phyloP scores from a whole-genome alignment of 2,888 invertebrate genomes.

The Idaea aversata region DNA sequence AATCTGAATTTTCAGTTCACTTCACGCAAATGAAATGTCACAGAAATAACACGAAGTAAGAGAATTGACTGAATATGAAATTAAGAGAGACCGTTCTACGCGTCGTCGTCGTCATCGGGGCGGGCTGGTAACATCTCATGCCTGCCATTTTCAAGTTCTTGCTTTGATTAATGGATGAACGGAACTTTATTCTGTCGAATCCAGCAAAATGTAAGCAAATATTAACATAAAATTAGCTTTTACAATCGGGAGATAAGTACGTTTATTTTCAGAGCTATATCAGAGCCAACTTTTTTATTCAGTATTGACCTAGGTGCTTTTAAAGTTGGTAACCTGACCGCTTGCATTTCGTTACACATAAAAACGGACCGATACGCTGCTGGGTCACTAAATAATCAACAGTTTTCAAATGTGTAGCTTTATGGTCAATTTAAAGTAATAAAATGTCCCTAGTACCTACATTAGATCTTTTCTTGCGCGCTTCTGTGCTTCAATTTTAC shows the following conservation, averaged over 20 bases:
- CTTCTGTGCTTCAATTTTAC: too few relatives aligned
- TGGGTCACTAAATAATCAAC: too few relatives aligned
- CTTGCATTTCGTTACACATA: too few relatives aligned
- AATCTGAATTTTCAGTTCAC: background rate
- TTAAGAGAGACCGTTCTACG: background rate
- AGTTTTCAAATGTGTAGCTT: too few relatives aligned
- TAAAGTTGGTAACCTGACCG: too few relatives aligned
- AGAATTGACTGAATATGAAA: background rate
- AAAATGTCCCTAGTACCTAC: too few relatives aligned
- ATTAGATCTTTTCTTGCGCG: too few relatives aligned
- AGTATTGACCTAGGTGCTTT: too few relatives aligned
- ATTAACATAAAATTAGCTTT: background rate
- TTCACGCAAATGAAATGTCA: background rate
- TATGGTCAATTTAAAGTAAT: too few relatives aligned
- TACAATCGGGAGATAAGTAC: background rate
- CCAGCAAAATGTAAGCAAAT: background rate
- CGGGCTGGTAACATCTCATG: background rate
- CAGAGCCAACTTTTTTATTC: background rate
- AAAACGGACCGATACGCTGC: too few relatives aligned
- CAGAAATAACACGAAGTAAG: background rate
- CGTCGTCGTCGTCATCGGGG: background rate
- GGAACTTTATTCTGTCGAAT: background rate
- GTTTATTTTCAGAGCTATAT: background rate
- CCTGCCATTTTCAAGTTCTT: background rate
- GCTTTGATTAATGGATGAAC: background rate